Conservation (phyloP, 2,113 vertebrate genomes). For the Seriola aureovittata region DNA sequence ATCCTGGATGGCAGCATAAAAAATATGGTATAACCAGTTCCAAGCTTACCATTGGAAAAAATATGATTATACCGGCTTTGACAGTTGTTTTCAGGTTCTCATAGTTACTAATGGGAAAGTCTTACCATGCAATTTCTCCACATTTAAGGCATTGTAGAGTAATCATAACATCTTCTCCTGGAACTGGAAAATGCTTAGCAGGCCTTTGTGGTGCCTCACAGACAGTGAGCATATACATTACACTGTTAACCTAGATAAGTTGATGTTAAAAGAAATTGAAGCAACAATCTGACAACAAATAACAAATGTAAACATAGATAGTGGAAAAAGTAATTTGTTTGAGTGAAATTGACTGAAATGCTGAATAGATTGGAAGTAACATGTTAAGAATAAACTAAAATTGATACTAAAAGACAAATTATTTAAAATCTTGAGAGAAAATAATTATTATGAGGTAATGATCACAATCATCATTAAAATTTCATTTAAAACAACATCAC, state of each 20-base stretch:
- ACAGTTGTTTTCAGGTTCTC: slow-evolving; percentile 15
- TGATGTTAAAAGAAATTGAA: too few relatives aligned
- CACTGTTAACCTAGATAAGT: background rate
- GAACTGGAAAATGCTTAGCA: slow-evolving; percentile 25
- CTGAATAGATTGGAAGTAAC: too few relatives aligned
- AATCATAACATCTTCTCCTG: slow-evolving; percentile 16
- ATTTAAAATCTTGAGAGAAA: too few relatives aligned
- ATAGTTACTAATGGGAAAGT: background rate
- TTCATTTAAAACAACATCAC: too few relatives aligned
- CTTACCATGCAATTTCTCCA: background rate
- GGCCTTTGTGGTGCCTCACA: slow-evolving; percentile 11
- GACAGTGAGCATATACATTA: background rate
- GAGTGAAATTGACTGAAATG: too few relatives aligned
- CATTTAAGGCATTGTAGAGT: background rate
- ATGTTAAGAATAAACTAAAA: too few relatives aligned
- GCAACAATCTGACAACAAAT: too few relatives aligned
- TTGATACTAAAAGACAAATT: too few relatives aligned
- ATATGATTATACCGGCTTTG: background rate
- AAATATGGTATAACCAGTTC: slow-evolving; percentile 16
- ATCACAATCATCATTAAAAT: too few relatives aligned
- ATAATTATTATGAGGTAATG: too few relatives aligned
- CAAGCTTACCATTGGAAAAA: background rate
- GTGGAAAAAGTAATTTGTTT: too few relatives aligned
- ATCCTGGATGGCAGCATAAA: slow-evolving; percentile 25
- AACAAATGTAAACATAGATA: too few relatives aligned